phyloP scores from a whole-genome alignment of 2,888 invertebrate genomes.

The Periphyllus acericola region DNA sequence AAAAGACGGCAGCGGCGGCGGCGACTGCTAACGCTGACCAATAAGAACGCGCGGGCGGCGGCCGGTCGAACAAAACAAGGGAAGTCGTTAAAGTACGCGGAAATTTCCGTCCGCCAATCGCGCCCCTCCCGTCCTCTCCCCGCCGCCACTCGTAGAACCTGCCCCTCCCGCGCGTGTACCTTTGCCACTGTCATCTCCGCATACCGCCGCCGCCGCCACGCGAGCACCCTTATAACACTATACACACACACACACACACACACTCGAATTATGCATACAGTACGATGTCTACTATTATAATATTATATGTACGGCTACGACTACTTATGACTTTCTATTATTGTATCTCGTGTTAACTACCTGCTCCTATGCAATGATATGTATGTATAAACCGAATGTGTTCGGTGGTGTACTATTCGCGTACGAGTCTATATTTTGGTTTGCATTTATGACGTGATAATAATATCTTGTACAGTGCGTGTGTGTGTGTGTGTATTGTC shows the following conservation, averaged over 20 bases:
- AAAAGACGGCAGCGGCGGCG: constrained; percentile 42
- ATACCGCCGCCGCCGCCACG: not conserved
- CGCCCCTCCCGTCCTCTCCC: constrained; percentile 49
- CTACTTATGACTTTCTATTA: constrained; percentile 41
- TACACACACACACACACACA: not conserved
- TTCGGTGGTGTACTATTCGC: too few relatives aligned
- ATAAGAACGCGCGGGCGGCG: constrained; percentile 60
- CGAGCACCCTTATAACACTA: constrained; percentile 31
- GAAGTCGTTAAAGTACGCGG: constrained; percentile 62
- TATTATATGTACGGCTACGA: not conserved
- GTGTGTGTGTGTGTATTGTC: not conserved
- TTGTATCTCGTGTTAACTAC: constrained; percentile 19
- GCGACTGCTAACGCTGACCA: constrained; percentile 37
- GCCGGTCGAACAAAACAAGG: constrained; percentile 59
- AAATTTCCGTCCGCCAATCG: constrained; percentile 62
- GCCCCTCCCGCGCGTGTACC: not conserved
- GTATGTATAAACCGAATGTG: too few relatives aligned
- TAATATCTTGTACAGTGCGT: not conserved
- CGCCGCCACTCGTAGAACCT: not conserved
- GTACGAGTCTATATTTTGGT: not conserved
- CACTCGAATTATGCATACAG: not conserved
- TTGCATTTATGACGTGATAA: not conserved
- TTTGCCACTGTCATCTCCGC: not conserved
- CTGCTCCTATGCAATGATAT: not conserved
- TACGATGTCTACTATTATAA: constrained; percentile 1